These are phyloP conservation scores for Brachionus rotundiformis DNA, from an alignment of 1,140 invertebrate genomes.

Conservation along the genomic window DNA sequence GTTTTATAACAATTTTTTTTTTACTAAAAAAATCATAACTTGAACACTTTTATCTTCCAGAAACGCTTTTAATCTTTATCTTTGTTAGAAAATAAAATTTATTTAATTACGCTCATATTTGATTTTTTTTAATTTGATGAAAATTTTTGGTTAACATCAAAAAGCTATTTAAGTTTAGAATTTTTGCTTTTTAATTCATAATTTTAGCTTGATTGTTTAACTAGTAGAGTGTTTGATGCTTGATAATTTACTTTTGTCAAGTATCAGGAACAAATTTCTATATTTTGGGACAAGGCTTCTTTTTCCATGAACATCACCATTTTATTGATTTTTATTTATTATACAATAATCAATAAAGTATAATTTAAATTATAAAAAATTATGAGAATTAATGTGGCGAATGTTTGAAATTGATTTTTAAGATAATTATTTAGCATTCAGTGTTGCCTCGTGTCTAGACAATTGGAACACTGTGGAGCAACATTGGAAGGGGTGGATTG, in stretches of 20 bases:
- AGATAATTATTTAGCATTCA: neutral
- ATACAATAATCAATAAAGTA: neutral
- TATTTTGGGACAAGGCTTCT: neutral
- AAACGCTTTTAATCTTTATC: too few relatives aligned
- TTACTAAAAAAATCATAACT: too few relatives aligned
- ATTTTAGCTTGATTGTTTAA: neutral
- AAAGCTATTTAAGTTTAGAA: neutral
- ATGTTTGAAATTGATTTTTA: neutral
- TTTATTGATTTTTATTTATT: constrained; percentile 29
- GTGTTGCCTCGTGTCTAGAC: neutral
- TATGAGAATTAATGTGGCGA: neutral
- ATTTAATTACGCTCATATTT: too few relatives aligned
- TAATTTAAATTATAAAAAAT: constrained; percentile 6
- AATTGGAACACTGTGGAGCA: neutral
- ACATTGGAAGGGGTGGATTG: neutral
- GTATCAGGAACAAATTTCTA: neutral
- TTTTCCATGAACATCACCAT: neutral
- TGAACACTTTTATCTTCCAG: too few relatives aligned
- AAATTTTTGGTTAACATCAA: neutral
- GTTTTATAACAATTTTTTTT: too few relatives aligned
- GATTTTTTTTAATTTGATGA: neutral
- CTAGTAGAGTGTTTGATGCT: neutral
- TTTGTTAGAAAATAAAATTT: too few relatives aligned
- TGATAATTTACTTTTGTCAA: neutral
- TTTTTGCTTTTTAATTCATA: neutral